These are phyloP conservation scores for Siphonodentalium dalli DNA, from an alignment of 2,888 invertebrate genomes.

Conservation along the genomic window DNA sequence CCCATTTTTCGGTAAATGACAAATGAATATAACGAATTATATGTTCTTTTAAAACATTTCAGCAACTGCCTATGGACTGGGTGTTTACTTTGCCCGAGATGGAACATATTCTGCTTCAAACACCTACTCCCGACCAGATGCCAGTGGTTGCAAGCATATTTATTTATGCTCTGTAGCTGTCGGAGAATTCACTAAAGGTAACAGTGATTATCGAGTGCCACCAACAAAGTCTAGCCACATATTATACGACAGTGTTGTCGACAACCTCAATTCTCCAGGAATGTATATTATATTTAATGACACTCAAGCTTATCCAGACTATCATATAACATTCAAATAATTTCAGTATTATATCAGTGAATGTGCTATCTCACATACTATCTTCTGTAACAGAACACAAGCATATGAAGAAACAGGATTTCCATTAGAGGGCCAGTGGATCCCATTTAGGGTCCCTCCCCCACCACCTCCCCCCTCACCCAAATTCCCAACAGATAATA, in stretches of 20 bases:
- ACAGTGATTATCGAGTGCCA: constrained; percentile 33
- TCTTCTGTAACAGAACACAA: too few relatives aligned
- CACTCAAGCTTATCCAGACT: constrained; percentile 56
- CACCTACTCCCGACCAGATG: constrained; percentile 37
- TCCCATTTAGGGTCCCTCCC: too few relatives aligned
- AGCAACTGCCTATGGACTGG: constrained; percentile 51
- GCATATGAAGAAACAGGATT: too few relatives aligned
- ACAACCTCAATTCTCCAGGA: constrained; percentile 28
- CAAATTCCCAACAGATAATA: too few relatives aligned
- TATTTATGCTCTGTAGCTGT: constrained; percentile 45
- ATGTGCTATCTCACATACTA: too few relatives aligned
- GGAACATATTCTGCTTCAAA: constrained; percentile 39
- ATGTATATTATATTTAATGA: constrained; percentile 60
- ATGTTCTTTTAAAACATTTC: constrained; percentile 17
- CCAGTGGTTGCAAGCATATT: constrained; percentile 35
- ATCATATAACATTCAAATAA: constrained; percentile 46
- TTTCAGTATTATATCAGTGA: too few relatives aligned
- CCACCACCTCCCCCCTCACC: too few relatives aligned
- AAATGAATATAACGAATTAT: too few relatives aligned
- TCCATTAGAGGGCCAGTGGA: too few relatives aligned
- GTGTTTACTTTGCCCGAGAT: constrained; percentile 55
- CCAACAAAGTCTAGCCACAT: constrained; percentile 28
- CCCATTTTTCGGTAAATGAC: too few relatives aligned
- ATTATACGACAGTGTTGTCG: constrained; percentile 51
- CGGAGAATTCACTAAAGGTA: constrained; percentile 40